These are phyloP conservation scores for Argyrosomus japonicus DNA, from an alignment of 2,113 vertebrate genomes.

Conservation along the genomic window DNA sequence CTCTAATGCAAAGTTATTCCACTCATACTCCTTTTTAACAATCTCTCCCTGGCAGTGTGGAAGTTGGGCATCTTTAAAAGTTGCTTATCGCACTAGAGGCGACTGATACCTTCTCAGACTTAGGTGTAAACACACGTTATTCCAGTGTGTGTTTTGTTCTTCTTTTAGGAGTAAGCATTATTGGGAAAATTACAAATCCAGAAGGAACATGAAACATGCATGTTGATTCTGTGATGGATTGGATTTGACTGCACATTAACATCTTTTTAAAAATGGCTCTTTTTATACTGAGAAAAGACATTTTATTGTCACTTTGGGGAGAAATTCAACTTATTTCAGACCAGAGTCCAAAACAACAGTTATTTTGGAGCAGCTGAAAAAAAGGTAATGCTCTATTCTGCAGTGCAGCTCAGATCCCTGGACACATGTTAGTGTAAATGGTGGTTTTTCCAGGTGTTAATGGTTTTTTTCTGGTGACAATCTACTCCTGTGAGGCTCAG, in stretches of 20 bases:
- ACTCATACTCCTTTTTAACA: constrained; percentile 50
- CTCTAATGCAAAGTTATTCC: constrained; percentile 55
- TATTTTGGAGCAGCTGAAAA: constrained; percentile 11
- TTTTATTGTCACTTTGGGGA: neutral
- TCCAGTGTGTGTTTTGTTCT: neutral
- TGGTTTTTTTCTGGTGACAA: constrained; percentile 34
- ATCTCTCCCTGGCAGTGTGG: constrained; percentile 18
- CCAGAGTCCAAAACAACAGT: neutral
- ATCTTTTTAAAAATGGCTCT: neutral
- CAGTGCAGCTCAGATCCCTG: constrained; percentile 26
- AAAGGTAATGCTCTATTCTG: neutral
- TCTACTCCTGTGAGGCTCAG: neutral
- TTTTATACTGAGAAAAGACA: neutral
- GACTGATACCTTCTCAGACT: neutral
- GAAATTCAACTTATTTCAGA: constrained; percentile 1
- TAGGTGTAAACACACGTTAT: constrained; percentile 7
- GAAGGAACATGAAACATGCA: neutral
- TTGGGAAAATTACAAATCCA: neutral
- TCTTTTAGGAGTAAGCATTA: neutral
- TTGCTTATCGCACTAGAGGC: constrained; percentile 21
- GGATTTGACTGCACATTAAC: neutral
- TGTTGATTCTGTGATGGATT: neutral
- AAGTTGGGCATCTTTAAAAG: constrained; percentile 48
- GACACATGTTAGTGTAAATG: constrained; percentile 53
- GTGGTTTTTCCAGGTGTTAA: constrained; percentile 47